phyloP scores from a whole-genome alignment of 35 echinoderm and acorn worm genomes.

The Anneissia japonica region DNA sequence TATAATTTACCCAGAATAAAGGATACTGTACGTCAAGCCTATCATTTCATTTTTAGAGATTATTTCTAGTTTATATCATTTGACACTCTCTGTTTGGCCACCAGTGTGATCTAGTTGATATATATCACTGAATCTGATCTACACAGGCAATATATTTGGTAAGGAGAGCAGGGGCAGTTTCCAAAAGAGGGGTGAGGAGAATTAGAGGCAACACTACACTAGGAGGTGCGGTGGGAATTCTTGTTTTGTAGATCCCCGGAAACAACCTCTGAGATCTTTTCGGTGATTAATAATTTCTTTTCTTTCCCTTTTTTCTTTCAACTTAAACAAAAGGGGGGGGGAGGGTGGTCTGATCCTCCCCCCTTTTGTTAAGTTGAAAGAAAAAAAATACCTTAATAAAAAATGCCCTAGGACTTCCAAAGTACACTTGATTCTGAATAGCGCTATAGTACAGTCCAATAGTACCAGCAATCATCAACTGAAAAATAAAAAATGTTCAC shows the following conservation, averaged over 20 bases:
- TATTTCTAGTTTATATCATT: too few relatives aligned
- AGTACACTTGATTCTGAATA: constrained; percentile 76
- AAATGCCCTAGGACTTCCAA: constrained; percentile 76
- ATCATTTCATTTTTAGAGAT: too few relatives aligned
- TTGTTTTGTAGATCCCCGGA: not conserved
- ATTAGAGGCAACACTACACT: not conserved
- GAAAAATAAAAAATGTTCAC: constrained; percentile 27
- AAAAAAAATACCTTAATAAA: constrained; percentile 84
- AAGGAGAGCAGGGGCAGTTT: too few relatives aligned
- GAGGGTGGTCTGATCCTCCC: not conserved
- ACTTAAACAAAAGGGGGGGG: not conserved
- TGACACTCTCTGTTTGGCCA: too few relatives aligned
- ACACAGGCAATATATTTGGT: too few relatives aligned
- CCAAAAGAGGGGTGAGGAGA: too few relatives aligned
- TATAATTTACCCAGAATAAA: too few relatives aligned
- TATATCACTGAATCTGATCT: too few relatives aligned
- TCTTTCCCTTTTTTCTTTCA: not conserved
- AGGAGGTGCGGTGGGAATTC: not conserved
- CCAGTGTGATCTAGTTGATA: too few relatives aligned
- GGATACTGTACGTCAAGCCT: too few relatives aligned
- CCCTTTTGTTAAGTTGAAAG: not conserved
- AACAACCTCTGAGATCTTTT: not conserved
- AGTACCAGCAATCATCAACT: constrained; percentile 80
- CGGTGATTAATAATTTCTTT: not conserved
- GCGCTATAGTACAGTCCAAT: constrained; percentile 96